Percentiles rank a stretch among this genome's conserved stretches.
phyloP scores from a whole-genome alignment of 2,888 invertebrate species.

The Scaptomyza parva region DNA sequence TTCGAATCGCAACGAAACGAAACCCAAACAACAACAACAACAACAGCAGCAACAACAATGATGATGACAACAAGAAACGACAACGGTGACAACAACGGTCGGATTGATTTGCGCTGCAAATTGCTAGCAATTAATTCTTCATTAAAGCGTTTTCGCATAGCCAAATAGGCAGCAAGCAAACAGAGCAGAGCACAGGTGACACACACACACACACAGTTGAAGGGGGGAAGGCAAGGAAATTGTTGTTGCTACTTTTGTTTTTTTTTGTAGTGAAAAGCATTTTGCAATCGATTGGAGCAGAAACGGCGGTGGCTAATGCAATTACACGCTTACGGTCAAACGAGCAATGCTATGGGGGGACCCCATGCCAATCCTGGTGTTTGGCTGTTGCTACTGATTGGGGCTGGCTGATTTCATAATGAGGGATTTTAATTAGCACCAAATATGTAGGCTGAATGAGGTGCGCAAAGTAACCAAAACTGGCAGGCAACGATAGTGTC shows the following conservation, averaged over 20 bases:
- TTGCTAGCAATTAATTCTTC: constrained; percentile 84
- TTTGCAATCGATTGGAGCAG: constrained; percentile 61
- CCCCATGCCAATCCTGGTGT: constrained; percentile 19
- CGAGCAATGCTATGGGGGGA: constrained; percentile 54
- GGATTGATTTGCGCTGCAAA: constrained; percentile 82
- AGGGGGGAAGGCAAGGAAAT: too few relatives aligned
- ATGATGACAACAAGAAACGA: constrained; percentile 23
- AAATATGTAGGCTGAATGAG: constrained; percentile 57
- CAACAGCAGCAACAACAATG: background rate
- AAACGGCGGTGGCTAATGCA: constrained; percentile 66
- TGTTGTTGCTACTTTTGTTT: too few relatives aligned
- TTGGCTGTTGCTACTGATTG: constrained; percentile 47
- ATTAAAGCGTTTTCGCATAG: constrained; percentile 83
- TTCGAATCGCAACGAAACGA: background rate
- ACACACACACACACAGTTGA: too few relatives aligned
- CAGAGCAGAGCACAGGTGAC: constrained; percentile 7
- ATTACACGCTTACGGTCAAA: constrained; percentile 79
- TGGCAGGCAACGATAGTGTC: background rate
- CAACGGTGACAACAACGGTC: constrained; percentile 64
- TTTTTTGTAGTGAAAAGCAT: constrained; percentile 68
- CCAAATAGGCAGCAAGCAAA: constrained; percentile 54
- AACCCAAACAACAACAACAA: background rate
- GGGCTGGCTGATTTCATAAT: constrained; percentile 73
- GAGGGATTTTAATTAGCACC: constrained; percentile 79
- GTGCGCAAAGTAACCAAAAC: constrained; percentile 15